These are phyloP conservation scores for Chromoteleia sp. DNA, from an alignment of 2,888 invertebrate species.

Conservation along the genomic window DNA sequence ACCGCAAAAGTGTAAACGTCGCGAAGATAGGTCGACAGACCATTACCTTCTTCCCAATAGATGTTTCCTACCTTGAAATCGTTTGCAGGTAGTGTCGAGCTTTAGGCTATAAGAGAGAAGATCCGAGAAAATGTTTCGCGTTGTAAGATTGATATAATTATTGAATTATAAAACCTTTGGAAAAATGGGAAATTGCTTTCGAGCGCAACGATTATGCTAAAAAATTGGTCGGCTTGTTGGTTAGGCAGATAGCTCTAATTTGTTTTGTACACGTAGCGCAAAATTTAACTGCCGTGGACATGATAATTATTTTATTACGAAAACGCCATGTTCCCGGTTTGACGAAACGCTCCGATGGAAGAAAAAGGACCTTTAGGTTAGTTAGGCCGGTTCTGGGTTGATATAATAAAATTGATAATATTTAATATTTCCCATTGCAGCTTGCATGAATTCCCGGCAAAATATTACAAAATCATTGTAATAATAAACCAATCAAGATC, in stretches of 20 bases:
- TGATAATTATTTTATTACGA: no score
- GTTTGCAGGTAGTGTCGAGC: constrained; percentile 52
- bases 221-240: constrained; percentile 14
- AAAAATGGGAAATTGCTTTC: constrained; percentile 40
- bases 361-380: no score
- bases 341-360: no score
- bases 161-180: constrained; percentile 59
- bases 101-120: constrained; percentile 45
- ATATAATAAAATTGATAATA: no score
- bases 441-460: no score
- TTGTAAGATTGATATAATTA: constrained; percentile 57
- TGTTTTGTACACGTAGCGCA: constrained; percentile 6
- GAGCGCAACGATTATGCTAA: constrained; percentile 27
- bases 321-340: no score
- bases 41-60: constrained; percentile 56
- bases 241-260: constrained; percentile 3
- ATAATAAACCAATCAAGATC: constrained; percentile 2
- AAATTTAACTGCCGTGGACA: not conserved
- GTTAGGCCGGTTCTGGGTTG: no score
- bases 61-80: constrained; percentile 66
- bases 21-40: constrained; percentile 62
- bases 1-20: constrained; percentile 75
- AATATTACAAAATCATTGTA: no score
- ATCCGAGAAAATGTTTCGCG: constrained; percentile 51
- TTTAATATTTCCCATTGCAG: no score